Evolutionary conservation across 2,113 vertebrate genomes (phyloP), one percentile per base, ranked within the genome.

Genomic region (Ictidomys tridecemlineatus): DNA sequence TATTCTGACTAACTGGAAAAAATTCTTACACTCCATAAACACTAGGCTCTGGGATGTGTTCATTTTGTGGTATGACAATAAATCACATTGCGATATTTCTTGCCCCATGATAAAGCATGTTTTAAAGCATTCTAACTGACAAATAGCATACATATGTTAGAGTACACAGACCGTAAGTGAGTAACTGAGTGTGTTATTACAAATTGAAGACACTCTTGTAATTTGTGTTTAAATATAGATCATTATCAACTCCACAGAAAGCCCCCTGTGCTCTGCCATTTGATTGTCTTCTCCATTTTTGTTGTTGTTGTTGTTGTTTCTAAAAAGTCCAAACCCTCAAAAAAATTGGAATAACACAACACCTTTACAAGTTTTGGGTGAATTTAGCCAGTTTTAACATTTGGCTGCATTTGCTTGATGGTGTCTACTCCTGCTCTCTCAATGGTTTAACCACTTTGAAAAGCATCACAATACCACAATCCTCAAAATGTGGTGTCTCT

Each of bases 341-440:
- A 85, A 67, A 53, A 67, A 42, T 30, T 51, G 37, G 80, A 94
- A 74, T 45, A 34, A 30, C 20, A 51, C 30, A 69, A 67, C 48
- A 37, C 4, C 24, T 28, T 53, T 30, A 74, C 5, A 11, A 6
- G 4, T 80, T 85, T 69, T 17, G 58, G 42, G 12, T 45, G 28
- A 65, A 34, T 65, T 70, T 56, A 77, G 37, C 8, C 1, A 18
- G 20, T 28, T 10, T 61, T 58, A 58, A 17, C 18, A 39, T 26
- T 76, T 30, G 77, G 18, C n/a, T 28, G 32, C 28, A 9, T 61
- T 56, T 12, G 45, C 8, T 58, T 17, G 8, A 14, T 28, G 34
- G 1, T 0, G 18, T 1, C 17, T 6, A 17, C 1, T 37, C 10
- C 14, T 9, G 18, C 1, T 8, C 0, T 17, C 5, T 39, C 30